Evolutionary conservation across 2,888 invertebrate species (phyloP).

Genomic region (Artemia sinica): DNA sequence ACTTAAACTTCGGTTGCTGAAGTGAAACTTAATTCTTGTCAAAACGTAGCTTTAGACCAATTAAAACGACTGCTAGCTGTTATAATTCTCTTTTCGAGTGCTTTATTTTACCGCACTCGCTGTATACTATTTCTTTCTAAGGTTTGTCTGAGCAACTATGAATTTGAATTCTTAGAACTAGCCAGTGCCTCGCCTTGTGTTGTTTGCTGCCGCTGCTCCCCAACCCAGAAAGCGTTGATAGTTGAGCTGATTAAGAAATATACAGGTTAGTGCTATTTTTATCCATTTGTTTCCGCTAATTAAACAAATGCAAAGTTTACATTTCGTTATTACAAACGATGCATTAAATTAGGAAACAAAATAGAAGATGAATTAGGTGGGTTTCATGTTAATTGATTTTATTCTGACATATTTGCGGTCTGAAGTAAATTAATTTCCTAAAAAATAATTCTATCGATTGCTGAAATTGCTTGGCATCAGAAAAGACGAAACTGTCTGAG

Average conservation of each 20-base stretch:
- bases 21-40: no score
- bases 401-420: no score
- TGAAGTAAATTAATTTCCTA: no score
- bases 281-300: no score
- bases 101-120: neutral
- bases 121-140: conserved; percentile 23
- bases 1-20: no score
- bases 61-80: no score
- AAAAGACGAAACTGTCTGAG: no score
- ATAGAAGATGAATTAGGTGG: neutral
- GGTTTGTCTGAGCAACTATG: conserved; percentile 50
- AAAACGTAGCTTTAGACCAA: no score
- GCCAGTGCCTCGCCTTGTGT: conserved; percentile 54
- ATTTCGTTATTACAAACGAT: neutral
- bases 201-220: conserved; percentile 54
- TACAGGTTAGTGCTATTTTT: conserved; percentile 36
- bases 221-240: conserved; percentile 51
- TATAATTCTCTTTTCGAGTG: no score
- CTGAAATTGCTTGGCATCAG: no score
- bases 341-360: neutral
- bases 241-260: conserved; percentile 46
- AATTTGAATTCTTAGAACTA: conserved; percentile 52
- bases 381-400: neutral
- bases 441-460: no score
- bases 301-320: no score